These are phyloP conservation scores for Oreortyx pictus DNA, from an alignment of 2,797 vertebrate genomes.

Conservation along the genomic window DNA sequence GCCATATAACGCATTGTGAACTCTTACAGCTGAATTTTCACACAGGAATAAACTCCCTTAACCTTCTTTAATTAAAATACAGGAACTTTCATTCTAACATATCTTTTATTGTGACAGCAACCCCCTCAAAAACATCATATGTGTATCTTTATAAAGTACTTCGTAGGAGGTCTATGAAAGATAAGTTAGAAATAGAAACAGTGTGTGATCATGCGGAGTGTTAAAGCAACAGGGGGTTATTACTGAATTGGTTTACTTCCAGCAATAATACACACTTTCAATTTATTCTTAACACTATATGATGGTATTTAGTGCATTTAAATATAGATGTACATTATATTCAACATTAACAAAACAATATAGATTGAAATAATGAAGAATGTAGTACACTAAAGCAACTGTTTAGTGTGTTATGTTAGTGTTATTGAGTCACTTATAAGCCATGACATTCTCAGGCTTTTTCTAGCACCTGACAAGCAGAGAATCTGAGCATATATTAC, in stretches of 20 bases:
- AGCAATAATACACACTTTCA: background rate
- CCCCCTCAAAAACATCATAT: background rate
- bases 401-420: background rate
- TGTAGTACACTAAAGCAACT: background rate
- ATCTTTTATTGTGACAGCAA: background rate
- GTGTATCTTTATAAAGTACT: background rate
- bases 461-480: background rate
- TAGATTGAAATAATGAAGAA: background rate
- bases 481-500: background rate
- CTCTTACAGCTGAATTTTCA: background rate
- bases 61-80: background rate
- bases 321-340: background rate
- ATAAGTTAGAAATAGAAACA: slow-evolving; percentile 34
- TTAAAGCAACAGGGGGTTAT: background rate
- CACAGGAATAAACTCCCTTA: background rate
- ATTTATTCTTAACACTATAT: background rate
- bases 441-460: background rate
- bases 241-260: background rate
- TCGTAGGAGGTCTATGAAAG: background rate
- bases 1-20: background rate
- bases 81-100: background rate
- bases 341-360: background rate
- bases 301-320: background rate
- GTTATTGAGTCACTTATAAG: background rate
- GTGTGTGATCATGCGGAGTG: background rate